phyloP scores from a whole-genome alignment of 2,113 vertebrate genomes.

The Onychostoma macrolepis region DNA sequence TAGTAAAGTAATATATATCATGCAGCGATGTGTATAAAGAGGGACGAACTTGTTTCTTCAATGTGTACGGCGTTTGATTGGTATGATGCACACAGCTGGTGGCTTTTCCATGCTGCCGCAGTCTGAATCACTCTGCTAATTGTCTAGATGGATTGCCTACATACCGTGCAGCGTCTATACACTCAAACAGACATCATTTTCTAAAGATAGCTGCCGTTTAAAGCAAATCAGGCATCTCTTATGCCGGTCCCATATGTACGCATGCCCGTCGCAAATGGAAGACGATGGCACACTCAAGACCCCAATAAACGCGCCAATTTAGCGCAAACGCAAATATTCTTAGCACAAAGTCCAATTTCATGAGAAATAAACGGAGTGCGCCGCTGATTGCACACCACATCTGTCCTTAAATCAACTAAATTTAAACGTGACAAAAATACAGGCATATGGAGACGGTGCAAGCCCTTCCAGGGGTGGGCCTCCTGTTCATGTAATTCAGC shows the following conservation, averaged over 20 bases:
- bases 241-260: constrained; percentile 25
- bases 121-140: constrained; percentile 53
- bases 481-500: constrained; percentile 73
- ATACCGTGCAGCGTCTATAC: background rate
- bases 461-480: constrained; percentile 66
- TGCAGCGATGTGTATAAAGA: constrained; percentile 21
- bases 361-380: constrained; percentile 78
- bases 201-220: constrained; percentile 26
- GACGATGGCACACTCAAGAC: constrained; percentile 53
- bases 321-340: constrained; percentile 74
- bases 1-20: constrained; percentile 1
- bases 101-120: constrained; percentile 38
- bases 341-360: constrained; percentile 78
- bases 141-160: constrained; percentile 48
- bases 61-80: constrained; percentile 18
- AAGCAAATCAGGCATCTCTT: constrained; percentile 30
- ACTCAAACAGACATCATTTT: constrained; percentile 40
- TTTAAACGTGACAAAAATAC: constrained; percentile 72
- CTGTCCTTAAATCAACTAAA: constrained; percentile 78
- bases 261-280: constrained; percentile 42
- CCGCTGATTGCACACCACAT: constrained; percentile 74
- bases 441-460: constrained; percentile 52
- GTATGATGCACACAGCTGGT: constrained; percentile 51
- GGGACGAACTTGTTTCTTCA: constrained; percentile 40
- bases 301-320: constrained; percentile 75